A percentile compares a stretch with the other conserved stretches of the same genome.
phyloP scores from a whole-genome alignment of 2,888 invertebrate species.

The Seladonia tumulorum region DNA sequence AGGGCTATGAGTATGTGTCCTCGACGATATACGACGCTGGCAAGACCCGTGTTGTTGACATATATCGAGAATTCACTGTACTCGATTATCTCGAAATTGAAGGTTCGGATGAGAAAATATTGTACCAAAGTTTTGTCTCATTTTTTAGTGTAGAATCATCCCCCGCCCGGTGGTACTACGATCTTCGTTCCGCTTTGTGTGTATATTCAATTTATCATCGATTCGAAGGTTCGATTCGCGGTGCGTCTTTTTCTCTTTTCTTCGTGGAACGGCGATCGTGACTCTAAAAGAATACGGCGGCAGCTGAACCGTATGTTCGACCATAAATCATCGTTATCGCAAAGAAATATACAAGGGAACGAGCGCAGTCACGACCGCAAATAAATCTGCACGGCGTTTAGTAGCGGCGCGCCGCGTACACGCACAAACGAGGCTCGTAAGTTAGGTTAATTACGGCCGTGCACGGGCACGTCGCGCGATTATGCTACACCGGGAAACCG shows the following conservation, averaged over 20 bases:
- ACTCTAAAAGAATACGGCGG: background rate
- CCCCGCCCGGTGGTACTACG: no score
- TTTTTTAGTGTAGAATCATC: background rate
- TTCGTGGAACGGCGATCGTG: background rate
- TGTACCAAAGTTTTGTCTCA: background rate
- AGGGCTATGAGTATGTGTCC: no score
- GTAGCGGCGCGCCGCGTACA: constrained; percentile 19
- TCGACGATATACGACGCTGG: no score
- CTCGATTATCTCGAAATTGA: background rate
- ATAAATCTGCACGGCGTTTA: constrained; percentile 40
- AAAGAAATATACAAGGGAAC: constrained; percentile 36
- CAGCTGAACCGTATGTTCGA: background rate
- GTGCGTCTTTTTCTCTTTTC: background rate
- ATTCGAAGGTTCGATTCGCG: background rate
- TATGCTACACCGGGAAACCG: constrained; percentile 10
- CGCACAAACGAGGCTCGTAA: constrained; percentile 49
- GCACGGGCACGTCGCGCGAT: constrained; percentile 26
- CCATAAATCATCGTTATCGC: constrained; percentile 36
- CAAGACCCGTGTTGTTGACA: no score
- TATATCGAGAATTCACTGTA: no score
- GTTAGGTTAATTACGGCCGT: constrained; percentile 49
- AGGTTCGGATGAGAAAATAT: background rate
- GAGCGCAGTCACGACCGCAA: constrained; percentile 33
- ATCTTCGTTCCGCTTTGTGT: no score
- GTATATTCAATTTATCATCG: background rate